Conservation (phyloP, 2,888 invertebrate species). For the Drosophila flavopinicola region DNA sequence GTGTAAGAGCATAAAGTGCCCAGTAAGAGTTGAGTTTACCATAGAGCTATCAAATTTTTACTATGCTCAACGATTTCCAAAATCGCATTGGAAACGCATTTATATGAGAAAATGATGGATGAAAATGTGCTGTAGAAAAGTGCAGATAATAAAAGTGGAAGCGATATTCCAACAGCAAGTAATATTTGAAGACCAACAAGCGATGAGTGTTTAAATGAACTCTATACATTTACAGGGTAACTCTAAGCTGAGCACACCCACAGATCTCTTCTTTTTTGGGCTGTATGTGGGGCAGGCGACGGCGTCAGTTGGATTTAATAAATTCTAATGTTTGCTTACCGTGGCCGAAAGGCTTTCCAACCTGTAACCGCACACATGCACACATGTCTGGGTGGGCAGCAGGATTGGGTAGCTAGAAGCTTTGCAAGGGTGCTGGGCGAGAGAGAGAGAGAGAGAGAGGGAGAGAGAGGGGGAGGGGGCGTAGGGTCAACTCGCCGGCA, state of each 20-base stretch:
- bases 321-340: constrained; percentile 80
- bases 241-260: neutral
- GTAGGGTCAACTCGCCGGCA: constrained; percentile 7
- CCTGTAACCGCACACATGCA: constrained; percentile 50
- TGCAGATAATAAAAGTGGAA: too few species aligned
- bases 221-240: constrained; percentile 21
- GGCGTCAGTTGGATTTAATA: constrained; percentile 69
- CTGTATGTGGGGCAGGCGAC: constrained; percentile 15
- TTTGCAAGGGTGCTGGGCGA: neutral
- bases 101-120: too few species aligned
- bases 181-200: too few species aligned
- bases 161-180: too few species aligned
- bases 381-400: neutral
- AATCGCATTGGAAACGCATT: too few species aligned
- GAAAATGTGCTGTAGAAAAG: too few species aligned
- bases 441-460: neutral
- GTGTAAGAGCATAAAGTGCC: constrained; percentile 9
- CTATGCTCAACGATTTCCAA: too few species aligned
- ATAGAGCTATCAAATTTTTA: neutral
- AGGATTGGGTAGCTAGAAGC: too few species aligned
- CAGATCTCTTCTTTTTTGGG: constrained; percentile 6
- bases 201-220: too few species aligned
- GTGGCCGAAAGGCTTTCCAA: constrained; percentile 71
- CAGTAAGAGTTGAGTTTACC: neutral
- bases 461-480: neutral